Base-by-base conservation (phyloP, 2,888 invertebrate genomes). In the Eupithecia subumbrata region DNA sequence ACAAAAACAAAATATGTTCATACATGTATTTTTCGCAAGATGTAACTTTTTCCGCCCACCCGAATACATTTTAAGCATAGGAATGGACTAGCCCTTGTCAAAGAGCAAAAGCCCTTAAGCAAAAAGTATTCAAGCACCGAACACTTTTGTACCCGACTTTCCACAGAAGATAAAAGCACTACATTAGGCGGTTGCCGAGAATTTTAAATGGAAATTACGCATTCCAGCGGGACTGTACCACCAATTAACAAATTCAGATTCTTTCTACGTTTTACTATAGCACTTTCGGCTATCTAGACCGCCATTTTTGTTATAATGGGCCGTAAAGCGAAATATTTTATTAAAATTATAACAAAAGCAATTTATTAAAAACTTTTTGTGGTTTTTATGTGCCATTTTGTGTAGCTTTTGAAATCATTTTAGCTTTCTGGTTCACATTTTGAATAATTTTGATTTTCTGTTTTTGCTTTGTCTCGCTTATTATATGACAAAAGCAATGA, bases 121-220 rank as follows among this genome's bases (percentile, higher is more conserved):
- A n/a, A 56, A 56, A 56, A 2, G 56, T 56, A 1, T 56, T n/a
- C 48, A 48, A 48, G 52, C 52, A 2, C 52, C 52, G 8, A 48
- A 8, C 30, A 7, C 43, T 71, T 71, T 74, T 45, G 37, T 34
- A n/a, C 18, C 52, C 25, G 71, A 73, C 64, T 71, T 52, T 73
- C 68, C 73, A 16, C 52, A 60, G 56, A 56, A 72, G 69, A 71
- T 72, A 64, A 71, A 64, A 69, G 69, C 74, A 81, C 77, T 79
- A 76, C 79, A 81, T 82, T 79, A 76, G 74, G 77, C 75, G 69
- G 76, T 79, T 73, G 69, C 74, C 67, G 78, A 69, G 72, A 79
- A 77, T 79, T 79, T 77, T 64, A 79, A 81, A 81, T 78, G 74
- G 71, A 74, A 69, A 74, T 76, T 74, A 78, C 78, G 78, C 79